Conservation (phyloP, 2,888 invertebrate species). For the Cheilosia variabilis region DNA sequence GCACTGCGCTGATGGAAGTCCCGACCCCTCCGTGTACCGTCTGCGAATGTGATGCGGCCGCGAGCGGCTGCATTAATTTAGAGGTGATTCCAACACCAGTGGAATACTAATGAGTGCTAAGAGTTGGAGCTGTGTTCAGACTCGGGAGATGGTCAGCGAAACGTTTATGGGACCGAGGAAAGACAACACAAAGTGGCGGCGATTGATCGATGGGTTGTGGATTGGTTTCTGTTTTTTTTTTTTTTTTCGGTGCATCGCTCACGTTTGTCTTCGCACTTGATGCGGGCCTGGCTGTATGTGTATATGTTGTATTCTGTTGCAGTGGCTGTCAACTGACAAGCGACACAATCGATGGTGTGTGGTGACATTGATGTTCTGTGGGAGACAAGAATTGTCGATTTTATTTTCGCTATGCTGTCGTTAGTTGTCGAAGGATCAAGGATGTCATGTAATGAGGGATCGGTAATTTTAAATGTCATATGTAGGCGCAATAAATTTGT, state of each 20-base stretch:
- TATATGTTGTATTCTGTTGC: conserved; percentile 56
- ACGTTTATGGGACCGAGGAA: conserved; percentile 64
- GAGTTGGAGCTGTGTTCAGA: conserved; percentile 19
- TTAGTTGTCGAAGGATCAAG: background rate
- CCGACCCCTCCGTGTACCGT: conserved; percentile 26
- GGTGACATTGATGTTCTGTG: conserved; percentile 71
- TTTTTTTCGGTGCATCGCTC: conserved; percentile 62
- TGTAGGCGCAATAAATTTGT: too few species aligned
- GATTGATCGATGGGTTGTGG: conserved; percentile 73
- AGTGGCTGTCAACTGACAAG: conserved; percentile 70
- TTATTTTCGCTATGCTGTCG: conserved; percentile 8
- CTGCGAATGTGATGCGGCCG: conserved; percentile 67
- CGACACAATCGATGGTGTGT: conserved; percentile 70
- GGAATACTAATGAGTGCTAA: conserved; percentile 75
- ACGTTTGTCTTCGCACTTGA: conserved; percentile 75
- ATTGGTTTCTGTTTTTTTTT: conserved; percentile 45
- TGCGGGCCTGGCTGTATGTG: conserved; percentile 24
- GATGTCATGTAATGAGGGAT: conserved; percentile 7
- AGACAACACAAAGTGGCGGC: conserved; percentile 51
- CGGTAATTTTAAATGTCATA: background rate
- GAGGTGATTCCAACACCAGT: conserved; percentile 74
- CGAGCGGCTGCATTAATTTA: conserved; percentile 75
- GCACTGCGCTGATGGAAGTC: conserved; percentile 29
- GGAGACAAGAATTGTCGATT: conserved; percentile 56
- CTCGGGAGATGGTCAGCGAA: conserved; percentile 48